These are phyloP conservation scores for Coccyzus lansbergi DNA, from an alignment of 2,797 vertebrate genomes.

Conservation along the genomic window DNA sequence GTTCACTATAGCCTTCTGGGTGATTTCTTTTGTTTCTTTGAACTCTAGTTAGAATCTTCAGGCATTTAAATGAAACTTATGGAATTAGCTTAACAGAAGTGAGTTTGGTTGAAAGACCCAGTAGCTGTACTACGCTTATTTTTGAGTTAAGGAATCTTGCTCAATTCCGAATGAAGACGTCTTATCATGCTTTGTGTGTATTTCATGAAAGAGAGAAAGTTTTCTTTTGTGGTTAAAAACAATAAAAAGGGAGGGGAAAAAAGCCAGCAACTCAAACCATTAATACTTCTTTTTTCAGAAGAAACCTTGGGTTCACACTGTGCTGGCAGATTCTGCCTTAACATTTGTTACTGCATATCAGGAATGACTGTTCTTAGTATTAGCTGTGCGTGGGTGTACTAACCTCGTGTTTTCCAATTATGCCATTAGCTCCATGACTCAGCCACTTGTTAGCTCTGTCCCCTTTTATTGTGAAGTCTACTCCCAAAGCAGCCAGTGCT, in stretches of 20 bases:
- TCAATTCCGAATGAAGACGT: background rate
- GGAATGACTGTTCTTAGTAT: background rate
- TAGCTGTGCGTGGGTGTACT: background rate
- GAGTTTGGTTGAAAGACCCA: background rate
- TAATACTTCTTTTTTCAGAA: background rate
- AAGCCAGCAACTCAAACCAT: background rate
- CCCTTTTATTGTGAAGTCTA: background rate
- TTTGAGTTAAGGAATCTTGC: background rate
- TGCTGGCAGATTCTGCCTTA: background rate
- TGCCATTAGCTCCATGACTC: background rate
- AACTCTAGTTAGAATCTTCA: background rate
- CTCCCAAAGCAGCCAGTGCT: background rate
- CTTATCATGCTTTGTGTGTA: background rate
- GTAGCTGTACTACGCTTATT: background rate
- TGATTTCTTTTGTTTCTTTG: background rate
- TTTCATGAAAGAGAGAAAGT: background rate
- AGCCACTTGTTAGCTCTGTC: background rate
- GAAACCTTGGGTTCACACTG: background rate
- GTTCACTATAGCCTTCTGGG: background rate
- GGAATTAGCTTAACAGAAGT: background rate
- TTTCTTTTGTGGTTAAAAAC: background rate
- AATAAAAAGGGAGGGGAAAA: background rate
- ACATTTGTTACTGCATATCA: background rate
- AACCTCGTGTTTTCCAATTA: slow-evolving; percentile 1
- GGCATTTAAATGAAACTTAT: background rate